Conservation (phyloP, 1,140 invertebrate species). For the Lepidurus arcticus region DNA sequence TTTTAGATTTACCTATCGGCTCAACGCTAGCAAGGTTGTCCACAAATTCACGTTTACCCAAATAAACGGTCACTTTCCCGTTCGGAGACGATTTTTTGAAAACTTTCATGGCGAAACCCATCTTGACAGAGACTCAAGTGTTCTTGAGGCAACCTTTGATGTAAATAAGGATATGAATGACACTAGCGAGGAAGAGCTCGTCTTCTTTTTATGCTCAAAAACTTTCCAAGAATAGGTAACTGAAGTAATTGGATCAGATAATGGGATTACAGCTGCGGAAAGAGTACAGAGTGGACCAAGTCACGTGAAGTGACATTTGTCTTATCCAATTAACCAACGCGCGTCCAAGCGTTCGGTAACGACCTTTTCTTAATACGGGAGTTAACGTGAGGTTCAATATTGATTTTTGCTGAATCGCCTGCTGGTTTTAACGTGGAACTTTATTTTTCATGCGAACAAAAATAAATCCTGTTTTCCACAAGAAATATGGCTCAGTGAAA, state of each 20-base stretch:
- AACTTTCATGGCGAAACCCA: conserved; percentile 86
- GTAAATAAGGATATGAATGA: neutral
- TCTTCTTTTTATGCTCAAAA: neutral
- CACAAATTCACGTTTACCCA: conserved; percentile 93
- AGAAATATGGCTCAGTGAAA: too few relatives aligned
- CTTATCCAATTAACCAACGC: conserved; percentile 15
- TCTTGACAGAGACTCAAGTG: conserved; percentile 46
- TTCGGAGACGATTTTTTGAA: conserved; percentile 93
- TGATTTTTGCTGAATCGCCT: too few relatives aligned
- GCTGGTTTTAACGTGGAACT: too few relatives aligned
- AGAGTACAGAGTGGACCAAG: neutral
- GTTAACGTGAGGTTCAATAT: neutral
- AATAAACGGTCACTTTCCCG: conserved; percentile 87
- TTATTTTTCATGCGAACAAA: too few relatives aligned
- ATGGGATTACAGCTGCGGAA: neutral
- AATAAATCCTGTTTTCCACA: too few relatives aligned
- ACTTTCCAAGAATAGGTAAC: neutral
- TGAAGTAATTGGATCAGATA: conserved; percentile 13
- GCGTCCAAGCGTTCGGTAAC: neutral
- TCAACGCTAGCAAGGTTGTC: conserved; percentile 89
- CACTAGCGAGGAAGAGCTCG: neutral
- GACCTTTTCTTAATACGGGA: neutral
- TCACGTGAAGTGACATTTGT: conserved; percentile 14
- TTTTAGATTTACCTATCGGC: conserved; percentile 68
- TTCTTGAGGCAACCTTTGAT: neutral